phyloP scores from a whole-genome alignment of 2,797 vertebrate species.

The Thamnophis elegans region DNA sequence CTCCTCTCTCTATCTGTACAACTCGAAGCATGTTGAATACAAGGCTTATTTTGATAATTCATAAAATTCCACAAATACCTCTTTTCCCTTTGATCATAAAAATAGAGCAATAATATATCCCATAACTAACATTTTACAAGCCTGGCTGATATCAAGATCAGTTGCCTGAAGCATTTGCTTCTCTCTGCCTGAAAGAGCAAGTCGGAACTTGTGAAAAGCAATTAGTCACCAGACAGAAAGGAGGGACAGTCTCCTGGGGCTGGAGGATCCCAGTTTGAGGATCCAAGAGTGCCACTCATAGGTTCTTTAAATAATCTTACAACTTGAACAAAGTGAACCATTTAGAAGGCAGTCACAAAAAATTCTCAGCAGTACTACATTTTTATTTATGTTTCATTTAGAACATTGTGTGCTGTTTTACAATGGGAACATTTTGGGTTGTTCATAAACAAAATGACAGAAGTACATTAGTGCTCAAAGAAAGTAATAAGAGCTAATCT shows the following conservation, averaged over 20 bases:
- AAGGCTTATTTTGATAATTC: neutral
- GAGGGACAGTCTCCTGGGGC: rapidly evolving
- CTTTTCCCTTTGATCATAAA: neutral
- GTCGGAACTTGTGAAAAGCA: neutral
- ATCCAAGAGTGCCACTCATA: neutral
- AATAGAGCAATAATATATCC: neutral
- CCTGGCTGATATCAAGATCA: neutral
- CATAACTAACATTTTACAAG: neutral
- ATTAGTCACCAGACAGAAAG: neutral
- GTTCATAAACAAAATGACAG: neutral
- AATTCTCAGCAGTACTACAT: neutral
- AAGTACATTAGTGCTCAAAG: neutral
- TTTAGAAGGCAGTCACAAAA: neutral
- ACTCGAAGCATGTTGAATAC: neutral
- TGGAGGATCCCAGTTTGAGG: neutral
- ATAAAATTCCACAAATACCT: neutral
- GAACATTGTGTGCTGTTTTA: neutral
- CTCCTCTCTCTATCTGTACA: neutral
- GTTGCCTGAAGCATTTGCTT: neutral
- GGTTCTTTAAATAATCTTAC: neutral
- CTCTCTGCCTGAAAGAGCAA: neutral
- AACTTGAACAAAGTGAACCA: neutral
- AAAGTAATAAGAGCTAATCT: neutral
- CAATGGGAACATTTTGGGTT: neutral
- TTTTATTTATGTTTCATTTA: neutral